A percentile compares a stretch with the other conserved stretches of the same genome.
Conservation (phyloP, 2,113 vertebrate genomes). For the Azemiops feae region DNA sequence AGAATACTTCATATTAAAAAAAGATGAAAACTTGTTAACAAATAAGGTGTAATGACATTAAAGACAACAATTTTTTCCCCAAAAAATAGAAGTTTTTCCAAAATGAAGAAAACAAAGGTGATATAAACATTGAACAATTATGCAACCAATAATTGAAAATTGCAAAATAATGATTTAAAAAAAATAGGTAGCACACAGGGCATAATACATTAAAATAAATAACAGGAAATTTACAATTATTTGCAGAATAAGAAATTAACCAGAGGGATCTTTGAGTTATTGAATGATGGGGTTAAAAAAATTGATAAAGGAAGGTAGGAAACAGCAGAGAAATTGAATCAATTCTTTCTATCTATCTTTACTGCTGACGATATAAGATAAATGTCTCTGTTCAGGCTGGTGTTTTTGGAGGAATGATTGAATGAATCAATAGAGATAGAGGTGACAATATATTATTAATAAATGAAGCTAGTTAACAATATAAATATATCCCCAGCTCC, state of each 20-base stretch:
- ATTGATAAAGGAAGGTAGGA: not conserved
- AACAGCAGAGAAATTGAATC: not conserved
- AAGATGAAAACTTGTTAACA: not conserved
- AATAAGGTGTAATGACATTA: not conserved
- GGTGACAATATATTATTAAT: not conserved
- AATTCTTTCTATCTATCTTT: not conserved
- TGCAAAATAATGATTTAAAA: not conserved
- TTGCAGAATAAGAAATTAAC: not conserved
- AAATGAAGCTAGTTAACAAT: not conserved
- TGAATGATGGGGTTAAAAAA: not conserved
- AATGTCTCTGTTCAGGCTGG: not conserved
- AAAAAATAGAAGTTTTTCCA: not conserved
- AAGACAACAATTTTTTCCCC: not conserved
- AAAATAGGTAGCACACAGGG: not conserved
- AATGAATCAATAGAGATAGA: not conserved
- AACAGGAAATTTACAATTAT: not conserved
- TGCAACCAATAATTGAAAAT: not conserved
- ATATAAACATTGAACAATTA: not conserved
- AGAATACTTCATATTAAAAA: not conserved
- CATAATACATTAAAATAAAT: not conserved
- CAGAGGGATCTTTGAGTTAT: not conserved
- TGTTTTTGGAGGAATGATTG: not conserved
- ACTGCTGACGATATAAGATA: not conserved
- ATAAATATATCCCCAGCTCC: not conserved
- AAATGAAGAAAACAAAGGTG: not conserved